Conservation (phyloP, 2,888 invertebrate genomes). For the Gymnocheta viridis region DNA sequence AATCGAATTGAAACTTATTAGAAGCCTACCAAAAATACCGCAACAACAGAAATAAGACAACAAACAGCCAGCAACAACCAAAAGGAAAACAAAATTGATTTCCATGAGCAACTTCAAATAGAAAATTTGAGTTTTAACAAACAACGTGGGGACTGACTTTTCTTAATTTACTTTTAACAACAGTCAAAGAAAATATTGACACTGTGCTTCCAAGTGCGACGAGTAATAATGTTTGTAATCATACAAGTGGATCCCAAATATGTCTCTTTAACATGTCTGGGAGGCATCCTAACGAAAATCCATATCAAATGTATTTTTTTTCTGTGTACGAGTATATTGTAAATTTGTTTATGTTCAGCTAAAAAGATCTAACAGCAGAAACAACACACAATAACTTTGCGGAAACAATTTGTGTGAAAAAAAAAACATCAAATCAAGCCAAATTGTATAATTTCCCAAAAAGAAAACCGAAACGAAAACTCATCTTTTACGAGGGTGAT, state of each 20-base stretch:
- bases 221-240: not conserved
- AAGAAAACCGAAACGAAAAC: conserved; percentile 5
- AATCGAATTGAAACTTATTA: conserved; percentile 50
- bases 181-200: conserved; percentile 33
- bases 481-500: conserved; percentile 21
- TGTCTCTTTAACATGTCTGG: conserved; percentile 17
- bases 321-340: not conserved
- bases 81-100: not conserved
- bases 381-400: not conserved
- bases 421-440: conserved; percentile 10
- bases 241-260: not conserved
- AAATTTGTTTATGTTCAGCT: conserved; percentile 26
- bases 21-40: conserved; percentile 34
- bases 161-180: not conserved
- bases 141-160: conserved; percentile 37
- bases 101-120: not conserved
- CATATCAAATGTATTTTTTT: not conserved
- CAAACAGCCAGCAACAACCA: not conserved
- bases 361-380: not conserved
- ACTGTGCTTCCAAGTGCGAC: not conserved
- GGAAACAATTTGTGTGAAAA: conserved; percentile 56
- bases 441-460: conserved; percentile 10
- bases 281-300: not conserved
- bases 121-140: not conserved
- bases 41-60: not conserved